phyloP scores from a whole-genome alignment of 2,888 invertebrate species.

The Allolobophora icterica region DNA sequence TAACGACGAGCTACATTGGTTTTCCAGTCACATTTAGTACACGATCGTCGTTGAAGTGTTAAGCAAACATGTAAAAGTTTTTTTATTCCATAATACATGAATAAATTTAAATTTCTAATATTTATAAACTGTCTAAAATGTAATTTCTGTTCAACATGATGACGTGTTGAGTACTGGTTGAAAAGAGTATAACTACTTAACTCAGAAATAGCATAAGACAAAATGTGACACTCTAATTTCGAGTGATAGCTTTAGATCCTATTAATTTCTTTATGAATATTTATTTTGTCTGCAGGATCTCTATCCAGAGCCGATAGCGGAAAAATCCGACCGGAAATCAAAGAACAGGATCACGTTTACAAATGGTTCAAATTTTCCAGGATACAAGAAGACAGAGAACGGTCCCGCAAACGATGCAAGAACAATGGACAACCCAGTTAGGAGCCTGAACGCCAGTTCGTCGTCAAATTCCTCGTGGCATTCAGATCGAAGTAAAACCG shows the following conservation, averaged over 20 bases:
- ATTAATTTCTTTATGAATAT: neutral
- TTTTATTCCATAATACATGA: too few relatives aligned
- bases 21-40: too few relatives aligned
- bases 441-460: neutral
- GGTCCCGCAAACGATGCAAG: neutral
- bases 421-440: neutral
- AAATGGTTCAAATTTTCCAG: neutral
- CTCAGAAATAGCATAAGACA: too few relatives aligned
- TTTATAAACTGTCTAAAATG: too few relatives aligned
- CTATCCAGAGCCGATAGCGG: neutral
- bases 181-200: too few relatives aligned
- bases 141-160: too few relatives aligned
- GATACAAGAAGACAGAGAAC: neutral
- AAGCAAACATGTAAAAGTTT: too few relatives aligned
- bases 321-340: neutral
- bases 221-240: neutral
- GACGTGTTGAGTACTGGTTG: too few relatives aligned
- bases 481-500: neutral
- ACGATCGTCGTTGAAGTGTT: too few relatives aligned
- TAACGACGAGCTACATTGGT: too few relatives aligned
- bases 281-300: neutral
- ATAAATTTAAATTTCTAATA: too few relatives aligned
- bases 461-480: neutral
- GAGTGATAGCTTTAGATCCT: neutral
- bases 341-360: neutral